Evolutionary conservation across 2,888 invertebrate genomes (phyloP).

Genomic region (Metallyticus violacea): DNA sequence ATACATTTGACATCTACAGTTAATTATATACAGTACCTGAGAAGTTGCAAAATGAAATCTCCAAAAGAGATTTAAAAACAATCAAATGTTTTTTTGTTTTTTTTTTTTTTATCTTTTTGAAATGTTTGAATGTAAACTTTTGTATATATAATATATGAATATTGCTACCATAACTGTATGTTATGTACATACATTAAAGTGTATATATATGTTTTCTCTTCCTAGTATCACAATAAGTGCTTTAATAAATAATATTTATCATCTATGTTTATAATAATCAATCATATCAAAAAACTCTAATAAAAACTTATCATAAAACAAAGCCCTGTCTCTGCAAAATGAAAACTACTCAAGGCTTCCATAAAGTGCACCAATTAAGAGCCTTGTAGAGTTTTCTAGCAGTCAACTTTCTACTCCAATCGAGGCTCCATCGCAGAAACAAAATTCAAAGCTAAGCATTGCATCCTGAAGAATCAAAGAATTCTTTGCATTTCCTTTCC

Average conservation of each 20-base stretch:
- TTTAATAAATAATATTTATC: slow-evolving; percentile 17
- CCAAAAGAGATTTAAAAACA: slow-evolving; percentile 17
- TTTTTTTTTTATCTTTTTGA: neutral
- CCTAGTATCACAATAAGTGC: slow-evolving; percentile 13
- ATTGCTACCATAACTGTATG: slow-evolving; percentile 7
- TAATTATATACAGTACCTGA: slow-evolving; percentile 7
- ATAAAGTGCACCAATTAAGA: neutral
- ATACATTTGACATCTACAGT: neutral
- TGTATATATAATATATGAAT: neutral
- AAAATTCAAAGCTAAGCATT: neutral
- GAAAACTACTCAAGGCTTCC: neutral
- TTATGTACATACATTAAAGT: slow-evolving; percentile 2
- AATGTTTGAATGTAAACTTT: slow-evolving; percentile 17
- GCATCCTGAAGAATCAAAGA: neutral
- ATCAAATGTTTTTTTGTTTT: neutral
- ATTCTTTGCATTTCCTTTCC: neutral
- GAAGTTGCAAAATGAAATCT: slow-evolving; percentile 15
- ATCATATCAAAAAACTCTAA: slow-evolving; percentile 6
- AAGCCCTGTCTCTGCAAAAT: neutral
- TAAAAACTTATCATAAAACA: neutral
- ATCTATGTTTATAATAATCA: neutral
- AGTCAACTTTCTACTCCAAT: neutral
- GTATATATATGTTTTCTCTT: neutral
- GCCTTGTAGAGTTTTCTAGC: neutral
- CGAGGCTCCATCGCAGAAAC: slow-evolving; percentile 6